These are phyloP conservation scores for Pangasianodon hypophthalmus DNA, from an alignment of 2,113 vertebrate species.

Conservation along the genomic window DNA sequence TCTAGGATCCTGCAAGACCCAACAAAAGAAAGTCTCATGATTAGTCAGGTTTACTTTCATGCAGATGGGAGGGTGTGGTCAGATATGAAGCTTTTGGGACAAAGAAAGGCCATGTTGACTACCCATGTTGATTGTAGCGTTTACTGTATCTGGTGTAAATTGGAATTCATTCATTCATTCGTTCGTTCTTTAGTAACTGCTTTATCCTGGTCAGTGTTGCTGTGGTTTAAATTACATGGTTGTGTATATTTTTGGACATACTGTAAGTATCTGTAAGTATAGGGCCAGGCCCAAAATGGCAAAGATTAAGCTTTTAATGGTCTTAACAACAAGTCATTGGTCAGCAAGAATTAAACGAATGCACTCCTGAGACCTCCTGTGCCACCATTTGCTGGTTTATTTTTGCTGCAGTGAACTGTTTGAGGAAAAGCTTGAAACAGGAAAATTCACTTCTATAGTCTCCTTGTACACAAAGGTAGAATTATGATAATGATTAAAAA, in stretches of 20 bases:
- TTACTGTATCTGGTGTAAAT: background rate
- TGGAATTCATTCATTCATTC: background rate
- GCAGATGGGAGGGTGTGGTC: background rate
- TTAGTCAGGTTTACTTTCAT: background rate
- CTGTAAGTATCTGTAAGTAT: background rate
- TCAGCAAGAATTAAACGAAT: too few relatives aligned
- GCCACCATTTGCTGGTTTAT: too few relatives aligned
- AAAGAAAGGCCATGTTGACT: background rate
- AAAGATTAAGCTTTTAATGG: too few relatives aligned
- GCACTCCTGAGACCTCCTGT: too few relatives aligned
- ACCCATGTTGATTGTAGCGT: background rate
- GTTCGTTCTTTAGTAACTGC: background rate
- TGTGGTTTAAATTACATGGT: background rate
- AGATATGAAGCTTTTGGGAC: background rate
- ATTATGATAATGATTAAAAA: too few relatives aligned
- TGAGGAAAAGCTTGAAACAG: too few relatives aligned
- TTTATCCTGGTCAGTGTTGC: background rate
- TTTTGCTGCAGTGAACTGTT: too few relatives aligned
- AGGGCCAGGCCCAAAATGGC: too few relatives aligned
- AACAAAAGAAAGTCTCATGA: background rate
- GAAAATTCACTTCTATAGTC: too few relatives aligned
- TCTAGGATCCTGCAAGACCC: background rate
- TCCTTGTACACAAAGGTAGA: too few relatives aligned
- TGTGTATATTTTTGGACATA: background rate
- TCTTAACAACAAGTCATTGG: too few relatives aligned